These are phyloP conservation scores for Platycheirus rosarum DNA, from an alignment of 2,888 invertebrate species.

Conservation along the genomic window DNA sequence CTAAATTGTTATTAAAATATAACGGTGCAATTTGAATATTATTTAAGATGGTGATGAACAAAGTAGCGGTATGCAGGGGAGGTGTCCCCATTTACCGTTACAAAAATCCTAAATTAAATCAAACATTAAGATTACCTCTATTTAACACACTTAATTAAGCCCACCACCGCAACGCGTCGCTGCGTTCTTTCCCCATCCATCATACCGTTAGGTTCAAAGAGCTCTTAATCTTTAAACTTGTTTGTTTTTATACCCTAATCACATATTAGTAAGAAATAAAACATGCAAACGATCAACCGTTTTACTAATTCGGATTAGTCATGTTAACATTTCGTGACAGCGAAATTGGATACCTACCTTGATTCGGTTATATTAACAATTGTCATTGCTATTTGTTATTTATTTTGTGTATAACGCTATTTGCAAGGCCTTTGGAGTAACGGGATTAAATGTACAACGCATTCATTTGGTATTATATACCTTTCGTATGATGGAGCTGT, in stretches of 20 bases:
- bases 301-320: slow-evolving; percentile 73
- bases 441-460: slow-evolving; percentile 70
- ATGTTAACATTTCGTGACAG: slow-evolving; percentile 70
- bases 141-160: slow-evolving; percentile 31
- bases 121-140: slow-evolving; percentile 26
- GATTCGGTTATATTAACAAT: slow-evolving; percentile 52
- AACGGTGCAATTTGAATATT: too few species aligned
- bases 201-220: slow-evolving; percentile 1
- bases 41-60: too few species aligned
- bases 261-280: slow-evolving; percentile 40
- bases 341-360: slow-evolving; percentile 54
- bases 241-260: slow-evolving; percentile 29
- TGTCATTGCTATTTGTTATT: slow-evolving; percentile 55
- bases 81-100: slow-evolving; percentile 20
- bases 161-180: neutral
- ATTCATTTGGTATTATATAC: slow-evolving; percentile 53
- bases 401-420: slow-evolving; percentile 52
- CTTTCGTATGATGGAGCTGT: too few species aligned
- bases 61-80: too few species aligned
- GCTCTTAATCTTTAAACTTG: slow-evolving; percentile 20
- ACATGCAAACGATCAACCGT: slow-evolving; percentile 58
- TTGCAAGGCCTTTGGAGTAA: slow-evolving; percentile 51
- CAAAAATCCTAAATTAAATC: slow-evolving; percentile 22
- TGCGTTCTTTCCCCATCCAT: neutral
- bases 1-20: too few species aligned